Evolutionary conservation across 2,797 vertebrate genomes (phyloP).

Genomic region (Paratrypauchen microcephalus): DNA sequence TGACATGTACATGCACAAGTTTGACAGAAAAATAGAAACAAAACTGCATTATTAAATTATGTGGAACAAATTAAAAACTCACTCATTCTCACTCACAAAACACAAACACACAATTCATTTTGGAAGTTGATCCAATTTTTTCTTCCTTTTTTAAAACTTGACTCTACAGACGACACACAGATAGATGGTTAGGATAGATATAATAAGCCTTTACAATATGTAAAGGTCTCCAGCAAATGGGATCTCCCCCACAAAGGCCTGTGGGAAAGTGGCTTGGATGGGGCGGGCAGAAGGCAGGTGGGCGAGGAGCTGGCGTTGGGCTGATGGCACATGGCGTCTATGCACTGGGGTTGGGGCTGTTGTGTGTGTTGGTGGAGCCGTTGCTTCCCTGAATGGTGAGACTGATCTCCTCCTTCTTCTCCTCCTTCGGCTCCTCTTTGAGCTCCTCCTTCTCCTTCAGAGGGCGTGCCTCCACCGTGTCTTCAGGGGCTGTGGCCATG

Average conservation of each 20-base stretch:
- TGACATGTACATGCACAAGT: constrained; percentile 68
- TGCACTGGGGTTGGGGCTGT: constrained; percentile 92
- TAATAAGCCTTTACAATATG: constrained; percentile 88
- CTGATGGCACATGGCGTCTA: constrained; percentile 69
- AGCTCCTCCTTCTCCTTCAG: constrained; percentile 77
- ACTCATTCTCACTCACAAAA: constrained; percentile 27
- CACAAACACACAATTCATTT: constrained; percentile 55
- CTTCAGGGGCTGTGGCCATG: constrained; percentile 70
- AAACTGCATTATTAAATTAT: constrained; percentile 79
- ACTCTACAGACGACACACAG: constrained; percentile 69
- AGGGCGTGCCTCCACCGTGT: constrained; percentile 66
- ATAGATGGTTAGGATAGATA: constrained; percentile 78
- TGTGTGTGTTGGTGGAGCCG: constrained; percentile 84
- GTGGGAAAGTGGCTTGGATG: constrained; percentile 66
- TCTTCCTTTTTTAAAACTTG: constrained; percentile 58
- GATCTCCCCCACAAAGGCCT: constrained; percentile 77
- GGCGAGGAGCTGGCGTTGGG: constrained; percentile 15
- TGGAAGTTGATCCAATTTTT: constrained; percentile 72
- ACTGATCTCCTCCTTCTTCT: constrained; percentile 82
- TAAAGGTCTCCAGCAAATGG: constrained; percentile 83
- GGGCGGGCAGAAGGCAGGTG: constrained; percentile 2
- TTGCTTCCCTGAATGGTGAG: constrained; percentile 91
- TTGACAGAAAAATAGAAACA: constrained; percentile 64
- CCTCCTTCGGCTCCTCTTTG: constrained; percentile 68
- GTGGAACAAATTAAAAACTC: constrained; percentile 67